A percentile compares a stretch with the other conserved stretches of the same genome.
These are phyloP conservation scores for Dromas ardeola DNA, from an alignment of 2,113 vertebrate species.

Conservation along the genomic window DNA sequence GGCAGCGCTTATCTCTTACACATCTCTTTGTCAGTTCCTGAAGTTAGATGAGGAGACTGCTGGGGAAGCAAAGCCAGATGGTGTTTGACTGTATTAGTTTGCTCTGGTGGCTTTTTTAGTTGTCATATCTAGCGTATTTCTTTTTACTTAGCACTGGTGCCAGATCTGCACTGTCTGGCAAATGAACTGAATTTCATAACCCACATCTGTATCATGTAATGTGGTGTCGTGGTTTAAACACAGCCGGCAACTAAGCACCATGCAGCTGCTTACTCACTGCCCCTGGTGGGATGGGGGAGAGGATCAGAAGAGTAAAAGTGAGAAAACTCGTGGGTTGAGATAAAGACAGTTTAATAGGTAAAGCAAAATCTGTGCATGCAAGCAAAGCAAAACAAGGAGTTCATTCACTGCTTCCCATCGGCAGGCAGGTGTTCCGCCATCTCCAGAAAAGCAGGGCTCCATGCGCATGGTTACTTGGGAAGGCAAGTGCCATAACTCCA, in stretches of 20 bases:
- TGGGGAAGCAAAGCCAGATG: not conserved
- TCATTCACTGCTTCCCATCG: not conserved
- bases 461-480: not conserved
- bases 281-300: not conserved
- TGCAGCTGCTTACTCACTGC: not conserved
- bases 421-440: not conserved
- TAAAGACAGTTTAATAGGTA: not conserved
- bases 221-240: not conserved
- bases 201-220: not conserved
- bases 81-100: not conserved
- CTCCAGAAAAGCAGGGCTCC: not conserved
- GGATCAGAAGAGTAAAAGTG: not conserved
- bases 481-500: not conserved
- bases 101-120: not conserved
- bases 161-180: not conserved
- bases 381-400: not conserved
- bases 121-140: not conserved
- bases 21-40: not conserved
- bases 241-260: not conserved
- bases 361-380: not conserved
- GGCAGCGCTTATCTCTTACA: not conserved
- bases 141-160: not conserved
- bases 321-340: not conserved
- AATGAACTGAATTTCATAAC: not conserved
- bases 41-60: not conserved